A percentile compares a stretch with the other conserved stretches of the same genome.
Evolutionary conservation across 2,113 vertebrate genomes (phyloP).

Genomic region (Sisor rabdophorus): DNA sequence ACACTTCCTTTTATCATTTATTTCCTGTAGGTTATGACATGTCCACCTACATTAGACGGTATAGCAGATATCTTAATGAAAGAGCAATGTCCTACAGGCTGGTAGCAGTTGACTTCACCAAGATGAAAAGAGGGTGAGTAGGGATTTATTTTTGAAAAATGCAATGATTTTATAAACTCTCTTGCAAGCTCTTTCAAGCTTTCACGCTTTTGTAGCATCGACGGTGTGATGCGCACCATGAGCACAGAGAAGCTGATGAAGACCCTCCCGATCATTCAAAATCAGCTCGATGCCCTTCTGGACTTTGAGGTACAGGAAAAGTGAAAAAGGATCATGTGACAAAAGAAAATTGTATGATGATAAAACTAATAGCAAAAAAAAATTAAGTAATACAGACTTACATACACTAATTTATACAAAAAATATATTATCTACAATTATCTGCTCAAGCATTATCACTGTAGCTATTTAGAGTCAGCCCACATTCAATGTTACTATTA

Average conservation of each 20-base stretch:
- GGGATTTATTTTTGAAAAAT: not conserved
- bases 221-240: conserved; percentile 92
- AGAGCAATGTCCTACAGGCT: conserved; percentile 91
- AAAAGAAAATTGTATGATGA: not conserved
- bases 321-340: too few species aligned
- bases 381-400: not conserved
- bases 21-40: conserved; percentile 81
- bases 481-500: not conserved
- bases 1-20: conserved; percentile 3
- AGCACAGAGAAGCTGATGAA: conserved; percentile 89
- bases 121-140: conserved; percentile 89
- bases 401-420: not conserved
- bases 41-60: conserved; percentile 92
- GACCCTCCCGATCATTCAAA: conserved; percentile 90
- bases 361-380: not conserved
- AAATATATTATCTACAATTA: not conserved
- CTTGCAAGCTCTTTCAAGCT: conserved; percentile 10
- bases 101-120: conserved; percentile 91
- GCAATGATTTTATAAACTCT: not conserved
- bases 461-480: not conserved
- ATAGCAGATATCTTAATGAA: conserved; percentile 95
- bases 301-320: conserved; percentile 82
- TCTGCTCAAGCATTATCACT: not conserved
- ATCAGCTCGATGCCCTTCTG: conserved; percentile 89
- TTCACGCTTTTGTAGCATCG: conserved; percentile 63